phyloP scores from a whole-genome alignment of 1,140 invertebrate genomes.

The Macrobrachium nipponense region DNA sequence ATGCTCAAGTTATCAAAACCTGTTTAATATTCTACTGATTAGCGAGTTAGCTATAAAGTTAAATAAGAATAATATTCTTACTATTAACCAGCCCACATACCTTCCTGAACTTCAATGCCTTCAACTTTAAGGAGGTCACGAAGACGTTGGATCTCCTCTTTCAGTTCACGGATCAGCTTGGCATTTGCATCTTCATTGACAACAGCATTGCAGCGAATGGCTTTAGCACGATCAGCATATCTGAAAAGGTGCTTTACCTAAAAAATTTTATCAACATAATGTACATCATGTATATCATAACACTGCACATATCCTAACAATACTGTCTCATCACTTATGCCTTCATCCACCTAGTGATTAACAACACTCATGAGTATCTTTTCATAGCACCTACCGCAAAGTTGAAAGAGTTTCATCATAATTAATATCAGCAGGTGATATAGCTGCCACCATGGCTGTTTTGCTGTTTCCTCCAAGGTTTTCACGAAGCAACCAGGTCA shows the following conservation, averaged over 20 bases:
- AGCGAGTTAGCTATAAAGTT: not conserved
- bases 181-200: conserved; percentile 99
- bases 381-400: conserved; percentile 75
- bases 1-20: not conserved
- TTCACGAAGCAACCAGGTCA: conserved; percentile 98
- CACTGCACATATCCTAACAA: not conserved
- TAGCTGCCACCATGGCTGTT: conserved; percentile 97
- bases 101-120: conserved; percentile 96
- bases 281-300: not conserved
- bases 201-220: conserved; percentile 99
- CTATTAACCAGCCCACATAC: conserved; percentile 70
- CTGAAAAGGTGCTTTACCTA: conserved; percentile 70
- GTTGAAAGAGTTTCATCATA: conserved; percentile 98
- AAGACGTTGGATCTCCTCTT: conserved; percentile 96
- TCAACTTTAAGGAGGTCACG: conserved; percentile 92
- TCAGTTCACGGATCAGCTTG: conserved; percentile 97
- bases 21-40: no score
- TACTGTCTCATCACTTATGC: not conserved
- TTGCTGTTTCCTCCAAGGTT: conserved; percentile 99
- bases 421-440: conserved; percentile 98
- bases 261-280: no score
- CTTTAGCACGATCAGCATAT: conserved; percentile 98
- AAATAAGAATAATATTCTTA: not conserved
- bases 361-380: conserved; percentile 4
- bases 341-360: not conserved